Evolutionary conservation across 1,140 invertebrate species (phyloP).

Genomic region (Polypedilum vanderplanki): DNA sequence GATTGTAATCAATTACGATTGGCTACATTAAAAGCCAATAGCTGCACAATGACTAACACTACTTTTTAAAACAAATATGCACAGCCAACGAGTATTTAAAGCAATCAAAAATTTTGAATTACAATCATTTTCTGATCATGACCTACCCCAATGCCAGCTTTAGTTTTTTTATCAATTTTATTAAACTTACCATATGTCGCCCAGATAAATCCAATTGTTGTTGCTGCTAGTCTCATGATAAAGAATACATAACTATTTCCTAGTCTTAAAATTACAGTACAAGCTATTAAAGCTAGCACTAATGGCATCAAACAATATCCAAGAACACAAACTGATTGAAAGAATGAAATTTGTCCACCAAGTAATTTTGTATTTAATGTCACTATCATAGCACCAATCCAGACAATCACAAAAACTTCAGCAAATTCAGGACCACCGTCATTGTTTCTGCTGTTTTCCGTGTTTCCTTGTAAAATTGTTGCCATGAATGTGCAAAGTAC

Average conservation of each 20-base stretch:
- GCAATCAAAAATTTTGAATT: too few species aligned
- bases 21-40: too few species aligned
- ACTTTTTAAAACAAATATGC: too few species aligned
- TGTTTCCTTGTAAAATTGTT: conserved; percentile 76
- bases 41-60: too few species aligned
- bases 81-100: too few species aligned
- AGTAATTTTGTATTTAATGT: conserved; percentile 94
- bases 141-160: too few species aligned
- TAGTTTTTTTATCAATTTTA: neutral
- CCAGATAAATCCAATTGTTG: conserved; percentile 82
- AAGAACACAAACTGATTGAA: conserved; percentile 95
- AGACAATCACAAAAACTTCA: conserved; percentile 95
- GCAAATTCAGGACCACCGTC: conserved; percentile 95
- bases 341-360: conserved; percentile 90
- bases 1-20: too few species aligned
- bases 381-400: conserved; percentile 91
- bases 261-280: conserved; percentile 70
- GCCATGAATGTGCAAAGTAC: conserved; percentile 95
- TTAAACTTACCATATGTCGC: conserved; percentile 62
- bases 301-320: conserved; percentile 95
- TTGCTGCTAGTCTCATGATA: conserved; percentile 69
- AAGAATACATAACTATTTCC: conserved; percentile 65
- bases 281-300: conserved; percentile 73
- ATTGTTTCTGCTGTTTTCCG: conserved; percentile 53
- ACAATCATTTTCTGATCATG: too few species aligned